Conservation (phyloP, 2,888 invertebrate species). For the Uloborus plumipes region DNA sequence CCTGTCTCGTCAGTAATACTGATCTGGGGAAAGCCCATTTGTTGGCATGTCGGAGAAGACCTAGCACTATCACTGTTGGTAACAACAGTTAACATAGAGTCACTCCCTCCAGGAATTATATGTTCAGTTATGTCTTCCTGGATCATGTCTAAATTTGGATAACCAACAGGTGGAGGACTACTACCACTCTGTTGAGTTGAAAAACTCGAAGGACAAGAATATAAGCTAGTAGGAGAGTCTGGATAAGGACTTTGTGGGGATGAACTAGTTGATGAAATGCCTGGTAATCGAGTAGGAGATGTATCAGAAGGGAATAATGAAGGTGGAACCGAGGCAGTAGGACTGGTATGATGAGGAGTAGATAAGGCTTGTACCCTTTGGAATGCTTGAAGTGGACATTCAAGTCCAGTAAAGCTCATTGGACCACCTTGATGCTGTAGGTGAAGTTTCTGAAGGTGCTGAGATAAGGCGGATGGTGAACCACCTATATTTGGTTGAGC, state of each 20-base stretch:
- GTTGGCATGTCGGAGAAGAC: slow-evolving; percentile 66
- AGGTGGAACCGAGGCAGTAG: slow-evolving; percentile 55
- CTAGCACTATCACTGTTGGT: slow-evolving; percentile 32
- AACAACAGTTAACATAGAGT: slow-evolving; percentile 42
- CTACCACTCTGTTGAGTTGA: slow-evolving; percentile 68
- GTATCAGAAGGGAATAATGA: slow-evolving; percentile 50
- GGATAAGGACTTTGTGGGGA: slow-evolving; percentile 64
- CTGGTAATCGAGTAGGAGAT: slow-evolving; percentile 55
- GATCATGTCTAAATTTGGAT: slow-evolving; percentile 72
- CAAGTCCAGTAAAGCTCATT: slow-evolving; percentile 67
- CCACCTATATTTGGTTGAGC: slow-evolving; percentile 70
- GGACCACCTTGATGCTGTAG: slow-evolving; percentile 69
- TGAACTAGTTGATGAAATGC: slow-evolving; percentile 62
- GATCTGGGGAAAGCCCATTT: slow-evolving; percentile 79
- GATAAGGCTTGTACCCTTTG: slow-evolving; percentile 63
- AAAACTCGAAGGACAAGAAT: slow-evolving; percentile 43
- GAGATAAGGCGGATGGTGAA: slow-evolving; percentile 71
- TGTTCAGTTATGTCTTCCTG: slow-evolving; percentile 69
- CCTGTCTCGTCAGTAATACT: slow-evolving; percentile 92
- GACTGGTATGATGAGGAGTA: slow-evolving; percentile 61
- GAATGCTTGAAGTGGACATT: slow-evolving; percentile 68
- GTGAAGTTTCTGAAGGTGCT: slow-evolving; percentile 73
- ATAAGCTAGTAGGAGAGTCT: slow-evolving; percentile 66
- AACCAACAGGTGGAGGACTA: slow-evolving; percentile 70
- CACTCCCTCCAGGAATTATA: slow-evolving; percentile 38